These are phyloP conservation scores for Anolis carolinensis DNA, from an alignment of 2,113 vertebrate genomes.

Conservation along the genomic window DNA sequence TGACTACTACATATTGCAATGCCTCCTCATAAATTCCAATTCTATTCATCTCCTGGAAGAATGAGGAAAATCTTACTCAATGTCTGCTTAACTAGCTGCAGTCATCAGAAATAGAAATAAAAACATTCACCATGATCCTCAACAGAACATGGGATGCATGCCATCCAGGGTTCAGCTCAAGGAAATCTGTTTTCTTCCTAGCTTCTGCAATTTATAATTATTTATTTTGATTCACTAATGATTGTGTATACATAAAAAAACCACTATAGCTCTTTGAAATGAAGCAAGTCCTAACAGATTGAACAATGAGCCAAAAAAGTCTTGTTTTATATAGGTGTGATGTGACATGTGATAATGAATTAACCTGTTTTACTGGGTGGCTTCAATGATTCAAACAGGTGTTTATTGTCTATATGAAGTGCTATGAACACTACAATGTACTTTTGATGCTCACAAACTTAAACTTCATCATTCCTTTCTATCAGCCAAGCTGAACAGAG, in stretches of 20 bases:
- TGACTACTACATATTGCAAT: background rate
- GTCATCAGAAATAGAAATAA: background rate
- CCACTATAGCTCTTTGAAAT: background rate
- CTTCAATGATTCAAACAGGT: background rate
- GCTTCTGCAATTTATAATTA: background rate
- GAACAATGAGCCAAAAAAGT: background rate
- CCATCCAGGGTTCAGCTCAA: background rate
- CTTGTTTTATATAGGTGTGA: background rate
- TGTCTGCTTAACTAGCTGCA: background rate
- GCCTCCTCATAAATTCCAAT: background rate
- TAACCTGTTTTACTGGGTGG: background rate
- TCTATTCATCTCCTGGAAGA: too few species aligned
- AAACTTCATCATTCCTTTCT: too few species aligned
- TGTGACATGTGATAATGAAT: background rate
- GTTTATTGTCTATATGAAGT: background rate
- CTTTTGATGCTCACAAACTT: too few species aligned
- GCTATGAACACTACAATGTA: background rate
- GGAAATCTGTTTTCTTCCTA: background rate
- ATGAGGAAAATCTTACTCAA: background rate
- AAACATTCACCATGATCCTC: background rate
- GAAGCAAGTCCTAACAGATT: background rate
- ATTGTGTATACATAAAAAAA: background rate
- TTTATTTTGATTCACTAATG: background rate
- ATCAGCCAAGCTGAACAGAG: too few species aligned
- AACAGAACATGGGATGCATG: background rate